Conservation (phyloP, 2,888 invertebrate species). For the Artemia sinica region DNA sequence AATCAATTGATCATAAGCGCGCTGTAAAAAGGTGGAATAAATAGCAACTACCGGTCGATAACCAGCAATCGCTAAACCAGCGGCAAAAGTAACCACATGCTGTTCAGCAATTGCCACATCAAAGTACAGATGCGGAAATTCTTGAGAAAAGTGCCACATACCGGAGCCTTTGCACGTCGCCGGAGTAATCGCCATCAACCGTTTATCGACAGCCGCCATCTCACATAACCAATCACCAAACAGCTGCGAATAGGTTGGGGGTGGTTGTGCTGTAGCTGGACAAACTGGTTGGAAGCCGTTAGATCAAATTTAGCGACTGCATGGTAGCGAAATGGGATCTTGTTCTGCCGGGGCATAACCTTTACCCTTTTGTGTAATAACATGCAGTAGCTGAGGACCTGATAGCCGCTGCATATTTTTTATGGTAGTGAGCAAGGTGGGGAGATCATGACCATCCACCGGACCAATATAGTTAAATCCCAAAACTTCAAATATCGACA, state of each 20-base stretch:
- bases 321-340: background rate
- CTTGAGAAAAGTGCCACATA: constrained; percentile 8
- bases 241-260: no score
- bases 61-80: constrained; percentile 23
- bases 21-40: constrained; percentile 24
- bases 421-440: background rate
- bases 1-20: constrained; percentile 24
- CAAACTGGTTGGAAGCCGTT: no score
- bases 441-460: background rate
- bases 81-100: constrained; percentile 24
- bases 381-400: constrained; percentile 17
- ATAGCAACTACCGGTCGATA: constrained; percentile 20
- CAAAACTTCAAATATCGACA: no score
- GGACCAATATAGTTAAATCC: background rate
- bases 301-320: no score
- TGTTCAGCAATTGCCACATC: constrained; percentile 25
- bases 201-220: constrained; percentile 2
- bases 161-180: constrained; percentile 23
- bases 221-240: no score
- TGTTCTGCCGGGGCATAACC: constrained; percentile 17
- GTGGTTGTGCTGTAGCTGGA: no score
- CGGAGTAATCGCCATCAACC: constrained; percentile 23
- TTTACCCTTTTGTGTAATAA: constrained; percentile 16
- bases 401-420: background rate
- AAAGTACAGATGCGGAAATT: constrained; percentile 22